Percentiles rank a stretch among this genome's conserved stretches.
Conservation (phyloP, 2,888 invertebrate genomes). For the Incurvaria masculella region DNA sequence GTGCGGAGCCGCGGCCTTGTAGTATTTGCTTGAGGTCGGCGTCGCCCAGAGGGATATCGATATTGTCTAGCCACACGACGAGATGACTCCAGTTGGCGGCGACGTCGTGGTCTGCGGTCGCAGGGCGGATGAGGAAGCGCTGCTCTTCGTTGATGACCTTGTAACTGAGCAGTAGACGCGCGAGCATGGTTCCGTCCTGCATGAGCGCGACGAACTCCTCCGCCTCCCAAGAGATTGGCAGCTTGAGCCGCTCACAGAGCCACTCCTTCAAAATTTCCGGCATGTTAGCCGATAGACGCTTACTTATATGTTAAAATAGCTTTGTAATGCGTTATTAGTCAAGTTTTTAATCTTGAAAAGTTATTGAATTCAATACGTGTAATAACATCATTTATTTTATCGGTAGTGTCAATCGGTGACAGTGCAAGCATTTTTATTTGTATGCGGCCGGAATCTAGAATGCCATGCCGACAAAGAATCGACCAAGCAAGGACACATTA, state of each 20-base stretch:
- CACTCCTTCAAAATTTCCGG: slow-evolving; percentile 59
- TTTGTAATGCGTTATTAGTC: too few species aligned
- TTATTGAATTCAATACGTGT: too few species aligned
- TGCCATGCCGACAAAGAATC: too few species aligned
- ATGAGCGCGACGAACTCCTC: slow-evolving; percentile 54
- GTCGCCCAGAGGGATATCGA: slow-evolving; percentile 44
- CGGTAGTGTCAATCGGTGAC: too few species aligned
- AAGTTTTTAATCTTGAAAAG: too few species aligned
- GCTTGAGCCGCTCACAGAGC: slow-evolving; percentile 54
- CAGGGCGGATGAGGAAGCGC: slow-evolving; percentile 39
- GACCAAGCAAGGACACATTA: too few species aligned
- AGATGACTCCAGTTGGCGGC: slow-evolving; percentile 53
- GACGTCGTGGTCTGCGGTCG: slow-evolving; percentile 34
- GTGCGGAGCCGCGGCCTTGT: slow-evolving; percentile 44
- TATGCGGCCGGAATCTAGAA: too few species aligned
- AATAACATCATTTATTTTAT: too few species aligned
- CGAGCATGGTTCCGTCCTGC: slow-evolving; percentile 56
- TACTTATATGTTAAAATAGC: neutral
- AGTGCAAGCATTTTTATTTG: too few species aligned
- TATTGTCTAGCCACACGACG: slow-evolving; percentile 46
- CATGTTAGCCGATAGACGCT: slow-evolving; percentile 30
- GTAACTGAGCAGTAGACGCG: slow-evolving; percentile 55
- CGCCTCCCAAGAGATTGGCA: slow-evolving; percentile 51
- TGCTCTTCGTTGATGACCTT: slow-evolving; percentile 57
- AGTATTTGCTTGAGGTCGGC: slow-evolving; percentile 46